Conservation (phyloP, 2,888 invertebrate genomes). For the Himalopsyche kuldschensis region DNA sequence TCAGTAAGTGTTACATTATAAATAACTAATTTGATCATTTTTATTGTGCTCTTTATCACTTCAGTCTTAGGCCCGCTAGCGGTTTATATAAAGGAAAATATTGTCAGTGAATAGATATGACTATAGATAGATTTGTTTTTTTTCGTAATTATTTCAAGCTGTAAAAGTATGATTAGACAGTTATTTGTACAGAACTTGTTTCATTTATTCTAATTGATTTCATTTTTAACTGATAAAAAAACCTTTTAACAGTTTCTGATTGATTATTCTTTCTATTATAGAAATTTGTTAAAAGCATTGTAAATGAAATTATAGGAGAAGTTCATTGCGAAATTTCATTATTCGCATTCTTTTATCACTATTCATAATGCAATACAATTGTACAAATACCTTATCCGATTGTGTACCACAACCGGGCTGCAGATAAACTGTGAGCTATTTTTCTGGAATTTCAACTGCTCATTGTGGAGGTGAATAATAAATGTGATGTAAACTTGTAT, state of each 20-base stretch:
- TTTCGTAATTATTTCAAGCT: background rate
- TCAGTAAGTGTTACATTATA: background rate
- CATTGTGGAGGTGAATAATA: constrained; percentile 8
- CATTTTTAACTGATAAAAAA: background rate
- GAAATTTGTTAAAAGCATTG: background rate
- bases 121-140: no score
- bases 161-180: background rate
- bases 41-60: background rate
- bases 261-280: background rate
- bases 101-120: background rate
- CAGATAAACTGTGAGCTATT: background rate
- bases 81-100: background rate
- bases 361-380: background rate
- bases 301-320: background rate
- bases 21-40: background rate
- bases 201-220: background rate
- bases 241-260: background rate
- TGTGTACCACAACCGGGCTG: background rate
- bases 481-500: constrained; percentile 25
- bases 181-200: background rate
- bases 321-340: background rate
- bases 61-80: background rate
- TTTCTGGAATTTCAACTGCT: background rate
- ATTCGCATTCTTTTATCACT: background rate
- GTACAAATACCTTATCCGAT: background rate